These are phyloP conservation scores for Drosophila mimica DNA, from an alignment of 2,888 invertebrate genomes.

Conservation along the genomic window DNA sequence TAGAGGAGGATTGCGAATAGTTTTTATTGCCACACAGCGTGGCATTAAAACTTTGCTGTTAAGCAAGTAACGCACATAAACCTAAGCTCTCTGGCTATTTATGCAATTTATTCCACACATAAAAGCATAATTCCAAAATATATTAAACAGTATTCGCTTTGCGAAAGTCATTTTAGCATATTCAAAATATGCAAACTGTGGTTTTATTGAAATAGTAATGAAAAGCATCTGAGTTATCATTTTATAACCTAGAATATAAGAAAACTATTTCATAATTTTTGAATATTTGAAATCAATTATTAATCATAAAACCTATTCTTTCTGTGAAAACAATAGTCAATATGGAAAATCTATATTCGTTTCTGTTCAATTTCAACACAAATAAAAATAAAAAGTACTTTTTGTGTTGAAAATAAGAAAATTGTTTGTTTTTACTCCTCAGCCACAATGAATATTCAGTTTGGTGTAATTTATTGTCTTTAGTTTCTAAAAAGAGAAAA, in stretches of 20 bases:
- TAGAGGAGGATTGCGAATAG: conserved; percentile 7
- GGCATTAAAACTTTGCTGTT: conserved; percentile 45
- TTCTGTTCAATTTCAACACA: neutral
- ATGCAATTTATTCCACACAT: conserved; percentile 17
- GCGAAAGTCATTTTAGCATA: neutral
- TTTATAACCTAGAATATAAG: neutral
- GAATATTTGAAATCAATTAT: neutral
- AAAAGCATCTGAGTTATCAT: neutral
- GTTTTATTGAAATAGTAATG: neutral
- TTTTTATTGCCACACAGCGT: conserved; percentile 42
- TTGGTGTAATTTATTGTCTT: conserved; percentile 2
- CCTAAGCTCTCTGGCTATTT: conserved; percentile 26
- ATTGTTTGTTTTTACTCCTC: neutral
- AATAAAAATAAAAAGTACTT: neutral
- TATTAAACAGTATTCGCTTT: neutral
- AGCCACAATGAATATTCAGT: conserved; percentile 4
- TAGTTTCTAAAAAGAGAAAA: neutral
- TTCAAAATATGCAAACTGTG: neutral
- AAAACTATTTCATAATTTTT: neutral
- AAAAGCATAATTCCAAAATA: conserved; percentile 2
- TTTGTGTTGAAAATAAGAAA: neutral
- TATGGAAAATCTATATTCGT: neutral
- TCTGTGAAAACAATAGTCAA: neutral
- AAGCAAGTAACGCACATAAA: conserved; percentile 40
- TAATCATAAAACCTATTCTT: neutral